These are phyloP conservation scores for Cacatua alba DNA, from an alignment of 2,113 vertebrate genomes.

Conservation along the genomic window DNA sequence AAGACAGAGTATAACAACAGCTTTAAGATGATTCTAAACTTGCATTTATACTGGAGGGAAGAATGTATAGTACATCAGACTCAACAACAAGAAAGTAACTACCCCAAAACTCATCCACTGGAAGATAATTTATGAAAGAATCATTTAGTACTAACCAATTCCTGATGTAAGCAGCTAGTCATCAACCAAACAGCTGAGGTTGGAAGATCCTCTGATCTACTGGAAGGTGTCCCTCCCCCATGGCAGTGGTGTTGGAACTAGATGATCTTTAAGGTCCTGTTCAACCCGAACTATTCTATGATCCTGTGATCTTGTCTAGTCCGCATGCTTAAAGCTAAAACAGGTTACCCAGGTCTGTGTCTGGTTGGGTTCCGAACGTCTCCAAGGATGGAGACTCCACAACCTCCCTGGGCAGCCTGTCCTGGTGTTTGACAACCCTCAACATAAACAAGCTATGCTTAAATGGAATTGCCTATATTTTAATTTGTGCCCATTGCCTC, in stretches of 20 bases:
- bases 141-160: background rate
- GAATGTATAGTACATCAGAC: background rate
- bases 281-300: too few species aligned
- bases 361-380: background rate
- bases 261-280: too few species aligned
- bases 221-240: too few species aligned
- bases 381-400: background rate
- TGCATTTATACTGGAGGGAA: background rate
- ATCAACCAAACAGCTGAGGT: background rate
- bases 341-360: background rate
- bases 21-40: background rate
- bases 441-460: background rate
- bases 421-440: background rate
- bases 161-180: background rate
- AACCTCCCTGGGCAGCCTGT: background rate
- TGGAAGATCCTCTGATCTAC: background rate
- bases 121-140: background rate
- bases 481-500: background rate
- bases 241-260: too few species aligned
- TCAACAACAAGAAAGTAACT: background rate
- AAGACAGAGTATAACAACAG: background rate
- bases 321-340: too few species aligned
- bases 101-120: background rate
- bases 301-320: too few species aligned
- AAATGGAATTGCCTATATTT: background rate